Percentiles rank a stretch among this genome's conserved stretches.
phyloP scores from a whole-genome alignment of 92 coral and sea anemone species.

The Epizoanthus illoricatus region DNA sequence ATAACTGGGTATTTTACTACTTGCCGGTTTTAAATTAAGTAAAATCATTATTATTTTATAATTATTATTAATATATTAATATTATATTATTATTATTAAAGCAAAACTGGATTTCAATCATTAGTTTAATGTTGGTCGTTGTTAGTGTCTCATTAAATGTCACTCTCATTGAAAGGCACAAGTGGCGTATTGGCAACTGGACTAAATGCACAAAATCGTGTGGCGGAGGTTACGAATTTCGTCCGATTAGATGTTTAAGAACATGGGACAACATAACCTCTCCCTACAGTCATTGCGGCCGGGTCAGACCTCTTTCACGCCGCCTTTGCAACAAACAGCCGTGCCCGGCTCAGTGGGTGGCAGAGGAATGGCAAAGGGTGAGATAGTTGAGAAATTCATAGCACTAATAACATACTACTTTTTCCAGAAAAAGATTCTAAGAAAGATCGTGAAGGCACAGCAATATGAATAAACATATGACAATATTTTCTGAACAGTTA shows the following conservation, averaged over 20 bases:
- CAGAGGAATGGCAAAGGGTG: slow-evolving; percentile 4
- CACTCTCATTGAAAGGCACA: neutral
- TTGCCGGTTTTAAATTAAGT: too few relatives aligned
- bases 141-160: too few relatives aligned
- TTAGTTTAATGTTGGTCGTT: too few relatives aligned
- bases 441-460: neutral
- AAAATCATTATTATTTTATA: too few relatives aligned
- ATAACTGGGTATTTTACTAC: too few relatives aligned
- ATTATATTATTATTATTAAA: too few relatives aligned
- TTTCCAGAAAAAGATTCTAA: neutral
- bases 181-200: slow-evolving; percentile 1
- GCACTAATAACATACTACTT: neutral
- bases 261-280: neutral
- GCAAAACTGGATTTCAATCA: too few relatives aligned
- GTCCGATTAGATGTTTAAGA: neutral
- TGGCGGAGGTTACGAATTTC: neutral
- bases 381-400: neutral
- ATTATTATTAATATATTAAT: too few relatives aligned
- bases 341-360: neutral
- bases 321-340: slow-evolving; percentile 14
- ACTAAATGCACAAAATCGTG: neutral
- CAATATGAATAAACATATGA: too few relatives aligned
- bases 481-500: too few relatives aligned
- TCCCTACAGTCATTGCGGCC: too few relatives aligned
- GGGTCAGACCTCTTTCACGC: neutral